phyloP scores from a whole-genome alignment of 2,888 invertebrate genomes.

The Nyleta sp. region DNA sequence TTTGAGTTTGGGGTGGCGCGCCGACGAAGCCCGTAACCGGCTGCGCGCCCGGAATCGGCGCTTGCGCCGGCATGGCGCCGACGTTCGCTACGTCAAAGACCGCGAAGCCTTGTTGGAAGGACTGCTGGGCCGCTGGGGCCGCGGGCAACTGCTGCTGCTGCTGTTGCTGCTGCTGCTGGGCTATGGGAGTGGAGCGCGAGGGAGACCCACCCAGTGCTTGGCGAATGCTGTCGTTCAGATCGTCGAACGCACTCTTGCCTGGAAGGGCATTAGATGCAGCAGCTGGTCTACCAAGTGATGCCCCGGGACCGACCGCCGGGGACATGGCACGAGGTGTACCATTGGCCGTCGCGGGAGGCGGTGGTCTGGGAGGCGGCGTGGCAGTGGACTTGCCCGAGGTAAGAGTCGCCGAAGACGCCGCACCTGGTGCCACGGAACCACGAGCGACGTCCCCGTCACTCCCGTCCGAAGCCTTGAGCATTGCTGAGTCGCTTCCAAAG shows the following conservation, averaged over 20 bases:
- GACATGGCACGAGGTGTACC: conserved; percentile 79
- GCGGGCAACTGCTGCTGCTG: conserved; percentile 68
- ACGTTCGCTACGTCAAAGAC: conserved; percentile 74
- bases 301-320: conserved; percentile 81
- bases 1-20: conserved; percentile 75
- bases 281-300: conserved; percentile 81
- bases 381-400: conserved; percentile 77
- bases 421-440: conserved; percentile 64
- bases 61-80: conserved; percentile 66
- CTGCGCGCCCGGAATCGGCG: conserved; percentile 71
- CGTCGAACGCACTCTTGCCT: conserved; percentile 87
- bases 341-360: conserved; percentile 79
- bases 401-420: conserved; percentile 71
- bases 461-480: conserved; percentile 73
- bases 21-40: conserved; percentile 73
- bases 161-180: conserved; percentile 70
- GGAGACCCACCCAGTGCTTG: conserved; percentile 88
- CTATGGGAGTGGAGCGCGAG: conserved; percentile 76
- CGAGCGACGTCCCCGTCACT: conserved; percentile 73
- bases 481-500: conserved; percentile 79
- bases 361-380: conserved; percentile 82
- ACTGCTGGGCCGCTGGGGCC: conserved; percentile 64
- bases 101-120: conserved; percentile 73
- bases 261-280: conserved; percentile 82
- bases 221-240: conserved; percentile 87